Conservation (phyloP, 2,797 vertebrate genomes). For the Chelonia mydas region DNA sequence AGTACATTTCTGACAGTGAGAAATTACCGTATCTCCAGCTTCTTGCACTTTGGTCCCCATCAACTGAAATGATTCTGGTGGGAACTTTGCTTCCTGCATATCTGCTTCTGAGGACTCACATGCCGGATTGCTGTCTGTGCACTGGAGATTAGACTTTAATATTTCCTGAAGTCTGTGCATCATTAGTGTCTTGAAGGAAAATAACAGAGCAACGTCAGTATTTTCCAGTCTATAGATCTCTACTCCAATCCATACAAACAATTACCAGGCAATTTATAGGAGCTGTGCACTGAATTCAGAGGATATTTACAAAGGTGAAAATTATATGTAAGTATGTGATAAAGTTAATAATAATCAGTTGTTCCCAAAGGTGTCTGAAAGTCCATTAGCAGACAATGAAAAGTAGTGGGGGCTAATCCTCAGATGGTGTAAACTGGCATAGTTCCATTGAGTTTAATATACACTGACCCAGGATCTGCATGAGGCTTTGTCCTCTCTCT, state of each 20-base stretch:
- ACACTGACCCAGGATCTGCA: neutral
- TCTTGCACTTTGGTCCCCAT: neutral
- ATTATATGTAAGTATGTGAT: neutral
- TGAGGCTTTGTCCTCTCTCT: neutral
- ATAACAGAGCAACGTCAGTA: neutral
- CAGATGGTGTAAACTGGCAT: neutral
- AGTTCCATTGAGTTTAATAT: neutral
- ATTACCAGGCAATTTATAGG: neutral
- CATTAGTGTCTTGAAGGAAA: neutral
- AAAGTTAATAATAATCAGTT: neutral
- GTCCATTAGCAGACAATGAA: neutral
- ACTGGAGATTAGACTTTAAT: neutral
- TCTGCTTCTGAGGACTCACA: neutral
- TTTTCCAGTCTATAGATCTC: neutral
- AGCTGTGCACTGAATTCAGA: neutral
- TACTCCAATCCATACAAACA: rapidly evolving
- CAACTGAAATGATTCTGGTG: neutral
- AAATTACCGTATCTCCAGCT: neutral
- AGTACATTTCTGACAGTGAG: neutral
- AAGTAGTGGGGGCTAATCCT: neutral
- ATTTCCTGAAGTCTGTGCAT: conserved; percentile 10
- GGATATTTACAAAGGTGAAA: neutral
- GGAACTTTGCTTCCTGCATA: neutral
- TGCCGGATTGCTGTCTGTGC: neutral
- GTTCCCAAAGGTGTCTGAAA: neutral